Base-by-base conservation (phyloP, 2,888 invertebrate species). In the Opisthograptis luteolata region DNA sequence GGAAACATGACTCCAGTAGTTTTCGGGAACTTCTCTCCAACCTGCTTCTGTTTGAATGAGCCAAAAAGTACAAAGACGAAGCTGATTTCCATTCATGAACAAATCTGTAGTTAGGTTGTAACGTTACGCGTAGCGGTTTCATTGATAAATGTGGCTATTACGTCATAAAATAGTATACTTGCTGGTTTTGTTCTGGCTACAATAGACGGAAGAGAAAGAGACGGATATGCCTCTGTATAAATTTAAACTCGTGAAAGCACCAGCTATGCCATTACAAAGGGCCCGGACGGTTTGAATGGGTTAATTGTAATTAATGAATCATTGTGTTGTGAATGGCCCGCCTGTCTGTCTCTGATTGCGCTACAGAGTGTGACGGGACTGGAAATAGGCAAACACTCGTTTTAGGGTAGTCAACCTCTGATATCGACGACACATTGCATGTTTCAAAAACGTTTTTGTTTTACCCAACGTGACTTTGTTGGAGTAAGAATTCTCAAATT, bases 291-390 rank as follows among this genome's bases (percentile, higher is more conserved):
- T 13, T 17, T 28, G 34, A 44, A 45, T 51, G 40, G 40, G 34
- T 37, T 41, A 36, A 20, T 46, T 37, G 27, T 22, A 39, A 28
- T 41, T 48, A 54, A 58, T 50, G 55, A 47, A n/a, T 49, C 50
- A 53, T 53, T 53, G 46, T 55, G 36, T 25, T n/a, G 14, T 43
- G 39, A 50, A 52, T 49, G 47, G 30, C 24, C 0, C 10, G 13
- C 10, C n/a, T 13, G 31, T n/a, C 32, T 32, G 25, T 2, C 2
- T 42, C 9, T 42, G 27, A 42, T 31, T 35, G 28, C 14, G 30
- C 14, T 22, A 37, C 19, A 31, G 14, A 35, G 5, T 19, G 35
- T 36, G 27, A 41, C 49, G 44, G 37, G 37, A 37, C 25, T 34
- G 32, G 35, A 34, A 30, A 30, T 14, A 15, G 13, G n/a, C n/a